phyloP scores from a whole-genome alignment of 2,797 vertebrate genomes.

The Cyprinodon diabolis region DNA sequence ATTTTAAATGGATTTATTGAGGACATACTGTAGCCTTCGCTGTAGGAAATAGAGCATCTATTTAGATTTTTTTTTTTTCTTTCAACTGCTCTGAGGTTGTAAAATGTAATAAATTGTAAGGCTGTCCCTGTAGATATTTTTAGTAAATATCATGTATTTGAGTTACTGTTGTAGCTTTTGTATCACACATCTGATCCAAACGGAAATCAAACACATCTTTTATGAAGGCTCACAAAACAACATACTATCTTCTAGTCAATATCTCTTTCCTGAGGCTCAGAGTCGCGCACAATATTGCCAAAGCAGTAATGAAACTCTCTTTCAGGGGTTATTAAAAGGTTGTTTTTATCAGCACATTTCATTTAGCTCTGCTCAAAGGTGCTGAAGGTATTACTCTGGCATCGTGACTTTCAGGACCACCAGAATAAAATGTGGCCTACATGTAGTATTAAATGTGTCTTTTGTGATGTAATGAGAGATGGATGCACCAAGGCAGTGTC shows the following conservation, averaged over 20 bases:
- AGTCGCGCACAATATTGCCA: constrained; percentile 33
- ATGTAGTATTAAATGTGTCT: constrained; percentile 39
- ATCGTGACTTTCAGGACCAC: constrained; percentile 26
- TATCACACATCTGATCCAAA: constrained; percentile 45
- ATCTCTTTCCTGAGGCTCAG: constrained; percentile 34
- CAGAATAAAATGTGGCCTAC: constrained; percentile 20
- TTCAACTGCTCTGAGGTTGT: neutral
- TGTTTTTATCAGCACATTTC: constrained; percentile 46
- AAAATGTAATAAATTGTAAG: constrained; percentile 11
- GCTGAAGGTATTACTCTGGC: neutral
- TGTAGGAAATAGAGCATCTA: neutral
- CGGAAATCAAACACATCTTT: constrained; percentile 65
- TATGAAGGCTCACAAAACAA: neutral
- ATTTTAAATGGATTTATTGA: constrained; percentile 2
- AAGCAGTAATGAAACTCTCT: constrained; percentile 57
- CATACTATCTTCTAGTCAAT: constrained; percentile 24
- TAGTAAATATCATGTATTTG: constrained; percentile 34
- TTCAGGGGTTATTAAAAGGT: constrained; percentile 58
- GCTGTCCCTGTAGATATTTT: constrained; percentile 16
- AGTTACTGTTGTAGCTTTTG: constrained; percentile 26
- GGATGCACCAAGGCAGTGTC: constrained; percentile 10
- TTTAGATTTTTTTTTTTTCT: neutral
- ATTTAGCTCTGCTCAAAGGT: constrained; percentile 33
- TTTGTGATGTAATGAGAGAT: constrained; percentile 33
- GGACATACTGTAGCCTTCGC: neutral